These are phyloP conservation scores for Rynchops niger DNA, from an alignment of 2,113 vertebrate species.

Conservation along the genomic window DNA sequence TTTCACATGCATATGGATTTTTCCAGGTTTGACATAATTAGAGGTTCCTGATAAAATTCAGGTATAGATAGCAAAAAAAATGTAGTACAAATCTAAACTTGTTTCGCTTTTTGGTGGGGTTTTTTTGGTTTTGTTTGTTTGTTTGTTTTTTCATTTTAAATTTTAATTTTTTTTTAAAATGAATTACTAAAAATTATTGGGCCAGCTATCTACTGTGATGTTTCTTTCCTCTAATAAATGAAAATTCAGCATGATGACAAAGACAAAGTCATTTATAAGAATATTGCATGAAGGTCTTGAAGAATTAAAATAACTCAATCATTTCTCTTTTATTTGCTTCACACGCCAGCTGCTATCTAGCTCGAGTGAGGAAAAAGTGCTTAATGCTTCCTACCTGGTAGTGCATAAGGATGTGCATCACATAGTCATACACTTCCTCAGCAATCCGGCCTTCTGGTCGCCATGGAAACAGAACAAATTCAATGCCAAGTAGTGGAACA, in stretches of 20 bases:
- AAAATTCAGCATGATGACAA: background rate
- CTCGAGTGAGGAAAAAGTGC: background rate
- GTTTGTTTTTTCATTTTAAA: too few species aligned
- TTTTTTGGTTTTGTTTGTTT: too few species aligned
- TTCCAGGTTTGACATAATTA: background rate
- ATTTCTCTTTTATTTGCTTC: background rate
- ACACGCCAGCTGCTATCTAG: background rate
- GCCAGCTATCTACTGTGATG: too few species aligned
- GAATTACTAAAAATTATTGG: background rate
- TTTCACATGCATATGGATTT: background rate
- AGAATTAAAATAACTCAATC: accelerated
- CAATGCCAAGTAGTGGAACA: constrained; percentile 93
- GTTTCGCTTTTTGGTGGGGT: too few species aligned
- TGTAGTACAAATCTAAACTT: background rate
- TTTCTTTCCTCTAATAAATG: background rate
- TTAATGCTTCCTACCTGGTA: constrained; percentile 83
- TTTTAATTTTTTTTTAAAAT: background rate
- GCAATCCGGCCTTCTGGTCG: constrained; percentile 84
- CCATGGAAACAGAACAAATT: constrained; percentile 93
- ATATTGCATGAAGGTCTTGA: background rate
- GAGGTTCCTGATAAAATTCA: background rate
- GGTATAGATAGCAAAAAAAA: background rate
- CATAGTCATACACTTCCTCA: constrained; percentile 93
- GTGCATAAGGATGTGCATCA: constrained; percentile 95
- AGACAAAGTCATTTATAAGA: background rate